Evolutionary conservation across 2,113 vertebrate species (phyloP), one percentile per base, ranked within the genome.

Genomic region (Smithornis capensis): DNA sequence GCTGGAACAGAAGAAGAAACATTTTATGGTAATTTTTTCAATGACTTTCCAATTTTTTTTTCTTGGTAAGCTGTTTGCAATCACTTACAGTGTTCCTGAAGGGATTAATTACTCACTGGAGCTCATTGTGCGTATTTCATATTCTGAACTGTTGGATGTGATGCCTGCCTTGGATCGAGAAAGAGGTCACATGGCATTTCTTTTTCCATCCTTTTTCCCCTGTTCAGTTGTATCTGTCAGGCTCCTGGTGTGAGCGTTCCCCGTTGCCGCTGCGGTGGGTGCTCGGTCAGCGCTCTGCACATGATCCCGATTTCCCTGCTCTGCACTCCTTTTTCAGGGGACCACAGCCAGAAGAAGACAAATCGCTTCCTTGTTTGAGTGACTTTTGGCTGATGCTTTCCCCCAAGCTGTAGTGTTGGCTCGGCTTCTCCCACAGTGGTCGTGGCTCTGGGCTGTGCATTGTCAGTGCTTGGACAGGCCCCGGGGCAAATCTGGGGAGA

Each of bases 351-450:
- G 84, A 31, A 78, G 71, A 73, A 93, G 95, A 95, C 95, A 96
- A 94, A 95, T 96, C 77, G 1, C 93, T 96, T 97, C 92, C 96
- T 96, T 93, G 79, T 96, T 95, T 90, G 93, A 96, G 83, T 80
- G 95, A 69, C 93, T 97, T 89, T 92, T 94, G 94, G 95, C 94
- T 83, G 92, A 55, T 82, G 80, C 89, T 92, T 94, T 65, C 62
- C 89, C 76, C 73, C 47, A 56, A 23, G 86, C 71, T 86, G 80
- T 33, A 19, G 56, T 15, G 4, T 74, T 97, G 95, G 94, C 89
- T 92, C 3, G 0, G 65, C 68, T 85, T 31, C 55, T 44, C 79
- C 74, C 52, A 31, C 64, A 68, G 88, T 40, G 55, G 86, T 85
- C 8, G 17, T 19, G 57, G 85, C 82, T 94, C 78, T 29, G 83